Percentiles rank a stretch among this genome's conserved stretches.
Evolutionary conservation across 2,888 invertebrate species (phyloP).

Genomic region (Drosophila trichaetosa): DNA sequence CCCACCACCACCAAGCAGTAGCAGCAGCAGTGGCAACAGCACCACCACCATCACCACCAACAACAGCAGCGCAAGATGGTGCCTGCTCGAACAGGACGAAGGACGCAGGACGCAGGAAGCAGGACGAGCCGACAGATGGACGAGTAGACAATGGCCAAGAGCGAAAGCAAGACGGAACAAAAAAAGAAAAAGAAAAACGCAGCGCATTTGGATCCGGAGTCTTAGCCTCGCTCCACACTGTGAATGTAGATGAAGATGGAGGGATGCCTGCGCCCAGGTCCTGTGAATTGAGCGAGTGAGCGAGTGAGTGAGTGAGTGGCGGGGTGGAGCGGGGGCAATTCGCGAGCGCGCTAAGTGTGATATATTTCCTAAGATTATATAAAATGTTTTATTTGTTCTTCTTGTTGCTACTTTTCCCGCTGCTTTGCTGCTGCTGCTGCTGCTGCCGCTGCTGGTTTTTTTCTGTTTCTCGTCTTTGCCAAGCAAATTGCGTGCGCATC

Average conservation of each 20-base stretch:
- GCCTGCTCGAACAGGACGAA: slow-evolving; percentile 61
- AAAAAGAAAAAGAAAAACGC: slow-evolving; percentile 30
- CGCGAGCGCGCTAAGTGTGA: slow-evolving; percentile 84
- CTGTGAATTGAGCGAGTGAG: slow-evolving; percentile 5
- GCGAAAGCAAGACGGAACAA: slow-evolving; percentile 30
- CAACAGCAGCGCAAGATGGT: slow-evolving; percentile 70
- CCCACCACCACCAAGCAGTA: slow-evolving; percentile 63
- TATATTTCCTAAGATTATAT: slow-evolving; percentile 85
- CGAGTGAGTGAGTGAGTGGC: not conserved
- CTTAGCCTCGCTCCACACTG: slow-evolving; percentile 32
- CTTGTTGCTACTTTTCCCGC: slow-evolving; percentile 57
- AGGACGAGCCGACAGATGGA: slow-evolving; percentile 50
- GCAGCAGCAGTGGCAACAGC: slow-evolving; percentile 42
- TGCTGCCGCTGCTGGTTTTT: slow-evolving; percentile 14
- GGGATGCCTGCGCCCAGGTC: slow-evolving; percentile 25
- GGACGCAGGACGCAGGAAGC: slow-evolving; percentile 24
- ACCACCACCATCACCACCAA: slow-evolving; percentile 45
- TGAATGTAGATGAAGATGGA: slow-evolving; percentile 51
- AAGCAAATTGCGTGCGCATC: slow-evolving; percentile 80
- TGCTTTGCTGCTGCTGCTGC: slow-evolving; percentile 19
- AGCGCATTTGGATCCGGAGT: slow-evolving; percentile 62
- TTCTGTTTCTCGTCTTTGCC: slow-evolving; percentile 47
- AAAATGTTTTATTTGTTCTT: slow-evolving; percentile 83
- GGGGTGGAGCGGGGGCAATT: slow-evolving; percentile 9
- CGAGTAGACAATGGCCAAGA: slow-evolving; percentile 60